phyloP scores from a whole-genome alignment of 2,888 invertebrate species.

The Matsumyia berberina region DNA sequence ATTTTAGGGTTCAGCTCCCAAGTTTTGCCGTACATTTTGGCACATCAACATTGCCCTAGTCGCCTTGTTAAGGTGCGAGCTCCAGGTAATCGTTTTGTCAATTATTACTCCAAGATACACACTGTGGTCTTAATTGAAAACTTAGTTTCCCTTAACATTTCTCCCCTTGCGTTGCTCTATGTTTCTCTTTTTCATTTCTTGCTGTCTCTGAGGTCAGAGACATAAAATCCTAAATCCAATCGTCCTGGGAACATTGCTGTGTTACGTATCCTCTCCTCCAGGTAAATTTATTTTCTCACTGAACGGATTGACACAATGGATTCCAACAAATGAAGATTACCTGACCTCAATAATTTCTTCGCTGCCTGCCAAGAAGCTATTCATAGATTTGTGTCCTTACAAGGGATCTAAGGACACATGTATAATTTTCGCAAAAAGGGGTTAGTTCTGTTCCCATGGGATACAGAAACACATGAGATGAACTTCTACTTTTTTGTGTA shows the following conservation, averaged over 20 bases:
- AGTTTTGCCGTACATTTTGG: too few species aligned
- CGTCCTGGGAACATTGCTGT: conserved; percentile 1
- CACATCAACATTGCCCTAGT: too few species aligned
- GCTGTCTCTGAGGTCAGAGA: too few species aligned
- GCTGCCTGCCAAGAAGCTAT: conserved; percentile 9
- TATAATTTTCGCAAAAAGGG: conserved; percentile 44
- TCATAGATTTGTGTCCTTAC: conserved; percentile 2
- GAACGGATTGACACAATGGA: conserved; percentile 33
- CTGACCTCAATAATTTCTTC: conserved; percentile 53
- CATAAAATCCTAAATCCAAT: not conserved
- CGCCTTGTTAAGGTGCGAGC: too few species aligned
- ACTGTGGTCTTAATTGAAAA: too few species aligned
- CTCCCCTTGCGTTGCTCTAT: not conserved
- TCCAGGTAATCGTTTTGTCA: too few species aligned
- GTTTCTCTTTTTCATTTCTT: too few species aligned
- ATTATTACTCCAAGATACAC: too few species aligned
- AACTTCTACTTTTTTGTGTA: conserved; percentile 21
- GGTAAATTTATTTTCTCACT: conserved; percentile 1
- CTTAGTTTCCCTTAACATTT: not conserved
- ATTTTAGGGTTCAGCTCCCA: too few species aligned
- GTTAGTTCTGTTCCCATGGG: conserved; percentile 53
- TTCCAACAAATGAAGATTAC: conserved; percentile 34
- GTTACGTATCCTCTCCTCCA: not conserved
- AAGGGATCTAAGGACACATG: not conserved
- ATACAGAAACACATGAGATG: conserved; percentile 39